Evolutionary conservation across 2,797 vertebrate genomes (phyloP).

Genomic region (Platalea minor): DNA sequence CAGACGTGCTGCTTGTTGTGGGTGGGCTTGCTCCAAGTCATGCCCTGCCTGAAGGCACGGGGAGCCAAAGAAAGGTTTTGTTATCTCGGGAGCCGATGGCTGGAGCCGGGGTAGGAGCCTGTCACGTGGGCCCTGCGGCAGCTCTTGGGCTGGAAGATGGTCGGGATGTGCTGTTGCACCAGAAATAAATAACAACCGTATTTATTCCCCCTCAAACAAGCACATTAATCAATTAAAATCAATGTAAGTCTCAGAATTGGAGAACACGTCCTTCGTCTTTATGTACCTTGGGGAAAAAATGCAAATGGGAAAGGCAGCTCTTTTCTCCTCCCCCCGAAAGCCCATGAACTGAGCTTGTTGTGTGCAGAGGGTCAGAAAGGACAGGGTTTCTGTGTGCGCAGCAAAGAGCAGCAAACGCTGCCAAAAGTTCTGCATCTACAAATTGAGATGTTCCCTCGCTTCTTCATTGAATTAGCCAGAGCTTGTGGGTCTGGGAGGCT

Average conservation of each 20-base stretch:
- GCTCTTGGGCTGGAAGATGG: not conserved
- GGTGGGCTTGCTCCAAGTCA: conserved; percentile 26
- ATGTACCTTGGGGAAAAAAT: not conserved
- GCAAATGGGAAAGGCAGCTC: not conserved
- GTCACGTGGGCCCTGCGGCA: not conserved
- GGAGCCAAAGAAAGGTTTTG: conserved; percentile 6
- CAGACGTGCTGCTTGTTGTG: not conserved
- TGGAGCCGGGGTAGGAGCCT: conserved; percentile 34
- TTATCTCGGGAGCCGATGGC: not conserved
- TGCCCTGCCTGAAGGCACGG: conserved; percentile 6
- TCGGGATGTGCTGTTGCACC: not conserved
- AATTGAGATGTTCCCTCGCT: not conserved
- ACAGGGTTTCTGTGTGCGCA: not conserved
- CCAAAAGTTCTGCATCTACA: not conserved
- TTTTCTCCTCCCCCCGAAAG: not conserved
- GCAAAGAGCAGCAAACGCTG: not conserved
- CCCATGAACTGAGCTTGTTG: not conserved
- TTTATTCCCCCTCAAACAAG: not conserved
- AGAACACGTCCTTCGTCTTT: not conserved
- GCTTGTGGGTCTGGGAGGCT: not conserved
- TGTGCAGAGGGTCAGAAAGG: not conserved
- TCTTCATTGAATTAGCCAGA: not conserved
- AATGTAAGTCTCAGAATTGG: not conserved
- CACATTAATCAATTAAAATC: not conserved
- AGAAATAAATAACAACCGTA: not conserved